Conservation (phyloP, 1,140 invertebrate species). For the Ericerus pela region DNA sequence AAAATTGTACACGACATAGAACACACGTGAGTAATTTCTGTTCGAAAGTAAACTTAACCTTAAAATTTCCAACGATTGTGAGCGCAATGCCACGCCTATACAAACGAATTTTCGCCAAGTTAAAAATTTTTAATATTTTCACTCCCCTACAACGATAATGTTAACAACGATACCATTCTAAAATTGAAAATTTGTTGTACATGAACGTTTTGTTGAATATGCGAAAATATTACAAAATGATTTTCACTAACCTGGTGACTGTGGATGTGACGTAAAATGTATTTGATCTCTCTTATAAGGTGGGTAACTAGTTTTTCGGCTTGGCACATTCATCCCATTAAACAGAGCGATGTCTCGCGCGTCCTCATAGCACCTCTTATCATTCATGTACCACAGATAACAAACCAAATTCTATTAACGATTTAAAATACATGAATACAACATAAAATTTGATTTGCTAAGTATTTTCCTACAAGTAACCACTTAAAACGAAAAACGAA, state of each 20-base stretch:
- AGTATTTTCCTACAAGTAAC: neutral
- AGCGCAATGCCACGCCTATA: slow-evolving; percentile 7
- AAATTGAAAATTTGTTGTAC: neutral
- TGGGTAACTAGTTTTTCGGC: slow-evolving; percentile 1
- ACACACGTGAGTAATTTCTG: slow-evolving; percentile 5
- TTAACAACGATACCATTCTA: no score
- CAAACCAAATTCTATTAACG: no score
- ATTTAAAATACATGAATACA: neutral
- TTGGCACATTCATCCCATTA: slow-evolving; percentile 7
- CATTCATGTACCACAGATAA: neutral
- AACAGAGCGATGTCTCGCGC: neutral
- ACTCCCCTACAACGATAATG: neutral
- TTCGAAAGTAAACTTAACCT: slow-evolving; percentile 7
- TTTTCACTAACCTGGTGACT: slow-evolving; percentile 6
- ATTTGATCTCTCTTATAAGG: neutral
- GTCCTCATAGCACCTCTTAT: slow-evolving; percentile 3
- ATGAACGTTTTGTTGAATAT: neutral
- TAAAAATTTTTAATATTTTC: neutral
- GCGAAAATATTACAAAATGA: neutral
- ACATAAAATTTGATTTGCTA: neutral
- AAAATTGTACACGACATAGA: slow-evolving; percentile 2
- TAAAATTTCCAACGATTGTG: slow-evolving; percentile 5
- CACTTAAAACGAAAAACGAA: neutral
- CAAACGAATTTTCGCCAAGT: neutral
- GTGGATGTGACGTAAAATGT: neutral